Base-by-base conservation (phyloP, 2,113 vertebrate species). In the Apistogramma diplotaenia region DNA sequence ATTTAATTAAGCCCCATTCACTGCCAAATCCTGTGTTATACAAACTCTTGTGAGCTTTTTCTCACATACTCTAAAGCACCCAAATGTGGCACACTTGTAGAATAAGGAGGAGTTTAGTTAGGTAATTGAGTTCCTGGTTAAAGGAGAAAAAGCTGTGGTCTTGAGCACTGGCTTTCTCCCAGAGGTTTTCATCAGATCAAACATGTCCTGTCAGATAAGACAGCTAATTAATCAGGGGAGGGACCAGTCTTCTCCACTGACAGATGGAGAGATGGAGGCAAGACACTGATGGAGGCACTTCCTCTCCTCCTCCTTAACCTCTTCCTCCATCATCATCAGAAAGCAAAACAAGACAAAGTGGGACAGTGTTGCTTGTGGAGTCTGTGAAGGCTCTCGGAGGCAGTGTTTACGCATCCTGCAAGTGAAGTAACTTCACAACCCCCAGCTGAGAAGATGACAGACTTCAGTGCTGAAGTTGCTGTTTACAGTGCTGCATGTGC, bases 151-250 rank as follows among this genome's bases (percentile, higher is more conserved):
- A 55, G 70, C 59, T 57, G 35, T 40, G 40, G 51, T 89, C 79
- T 87, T 53, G 16, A 46, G 82, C 43, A 79, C 19, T 70, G 51
- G 67, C 76, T 83, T 85, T 76, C 71, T 89, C 82, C 87, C 87
- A n/a, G 58, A 83, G 86, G 91, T 88, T 92, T 91, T 91, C 91
- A 93, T 93, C 91, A 87, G 90, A 92, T 94, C 91, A 86, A 92
- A 92, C 87, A 76, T 86, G 92, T 91, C 90, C 91, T 90, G 90
- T 91, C 90, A 84, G 89, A 93, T 92, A 93, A 91, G 89, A 85
- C 65, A 62, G 88, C 89, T 93, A 92, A 94, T 93, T 92, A 94
- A 91, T 93, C 91, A 87, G 84, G 61, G 82, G 85, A 86, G 82
- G 82, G 86, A 85, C 74, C 86, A 7, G 76, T 59, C 76, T 62